Base-by-base conservation (phyloP, 2,888 invertebrate species). In the Argynnis bischoffii region DNA sequence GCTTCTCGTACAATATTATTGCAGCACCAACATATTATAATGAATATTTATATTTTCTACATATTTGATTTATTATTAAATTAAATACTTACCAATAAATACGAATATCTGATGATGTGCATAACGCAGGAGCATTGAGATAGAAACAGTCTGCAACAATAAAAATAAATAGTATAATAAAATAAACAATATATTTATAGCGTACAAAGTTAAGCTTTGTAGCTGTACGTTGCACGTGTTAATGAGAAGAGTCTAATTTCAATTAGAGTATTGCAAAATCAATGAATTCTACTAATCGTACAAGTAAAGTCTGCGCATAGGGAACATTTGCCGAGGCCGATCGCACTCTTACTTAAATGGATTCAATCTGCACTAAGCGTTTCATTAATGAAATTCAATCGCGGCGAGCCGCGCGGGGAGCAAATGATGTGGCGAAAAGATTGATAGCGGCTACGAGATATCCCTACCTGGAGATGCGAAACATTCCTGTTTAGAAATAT, bases 101-200 rank as follows among this genome's bases (percentile, higher is more conserved):
- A 99, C 96, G 92, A 99, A 99, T 83, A 99, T 99, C 93, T 99
- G 99, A 88, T 99, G 99, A 92, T 99, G 99, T 14, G 99, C 99
- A 91, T 99, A 99, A 63, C 99, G 95, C 78, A 99, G 93, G 78
- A 99, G 93, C 97, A 99, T 99, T 55, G 99, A 99, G 79, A 99
- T 98, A 56, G 99, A 98, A 74, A 99, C 97, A 41, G 99, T 99
- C 99, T 99, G 95, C 69, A 97, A 96, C 83, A 90, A 84, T 67
- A 53, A 6, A 61, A 50, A 70, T 1, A 3, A 26, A 26, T 16
- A 31, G 26, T 55, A 63, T 4, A 13, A 11, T 31, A 18, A 35
- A 61, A 51, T 63, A 31, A 47, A 4, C 4, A 50, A 50, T 18
- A 18, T 15, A 55, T 55, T n/a, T 6, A 5, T 21, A 15, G 8